A percentile compares a stretch with the other conserved stretches of the same genome.
These are phyloP conservation scores for Noturus placidus DNA, from an alignment of 2,113 vertebrate genomes.

Conservation along the genomic window DNA sequence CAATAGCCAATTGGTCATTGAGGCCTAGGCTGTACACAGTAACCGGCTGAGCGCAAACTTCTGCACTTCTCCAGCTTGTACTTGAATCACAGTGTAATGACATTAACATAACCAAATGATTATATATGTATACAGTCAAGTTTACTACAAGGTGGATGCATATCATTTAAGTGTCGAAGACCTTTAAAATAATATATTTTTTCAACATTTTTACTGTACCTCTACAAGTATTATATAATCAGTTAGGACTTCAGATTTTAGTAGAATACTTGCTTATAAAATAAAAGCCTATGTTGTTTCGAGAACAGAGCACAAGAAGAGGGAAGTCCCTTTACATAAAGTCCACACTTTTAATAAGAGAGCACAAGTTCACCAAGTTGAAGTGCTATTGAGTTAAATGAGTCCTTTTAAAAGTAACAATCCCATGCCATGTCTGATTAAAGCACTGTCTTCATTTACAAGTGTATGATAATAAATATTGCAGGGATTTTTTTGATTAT, in stretches of 20 bases:
- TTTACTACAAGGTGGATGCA: not conserved
- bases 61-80: not conserved
- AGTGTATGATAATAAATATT: not conserved
- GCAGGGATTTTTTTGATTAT: not conserved
- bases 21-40: not conserved
- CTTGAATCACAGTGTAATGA: not conserved
- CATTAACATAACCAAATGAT: not conserved
- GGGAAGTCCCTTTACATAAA: not conserved
- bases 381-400: conserved; percentile 15
- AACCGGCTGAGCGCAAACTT: not conserved
- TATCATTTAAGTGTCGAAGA: not conserved
- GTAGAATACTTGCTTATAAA: not conserved
- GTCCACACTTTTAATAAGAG: not conserved
- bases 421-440: not conserved
- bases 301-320: not conserved
- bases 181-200: not conserved
- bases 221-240: not conserved
- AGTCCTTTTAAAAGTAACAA: conserved; percentile 45
- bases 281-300: not conserved
- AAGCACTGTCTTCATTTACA: not conserved
- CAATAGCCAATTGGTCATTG: not conserved
- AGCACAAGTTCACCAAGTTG: not conserved
- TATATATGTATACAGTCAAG: not conserved
- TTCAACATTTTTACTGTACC: not conserved
- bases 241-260: not conserved